Conservation (phyloP, 1,140 invertebrate genomes). For the Drosophila kurseongensis region DNA sequence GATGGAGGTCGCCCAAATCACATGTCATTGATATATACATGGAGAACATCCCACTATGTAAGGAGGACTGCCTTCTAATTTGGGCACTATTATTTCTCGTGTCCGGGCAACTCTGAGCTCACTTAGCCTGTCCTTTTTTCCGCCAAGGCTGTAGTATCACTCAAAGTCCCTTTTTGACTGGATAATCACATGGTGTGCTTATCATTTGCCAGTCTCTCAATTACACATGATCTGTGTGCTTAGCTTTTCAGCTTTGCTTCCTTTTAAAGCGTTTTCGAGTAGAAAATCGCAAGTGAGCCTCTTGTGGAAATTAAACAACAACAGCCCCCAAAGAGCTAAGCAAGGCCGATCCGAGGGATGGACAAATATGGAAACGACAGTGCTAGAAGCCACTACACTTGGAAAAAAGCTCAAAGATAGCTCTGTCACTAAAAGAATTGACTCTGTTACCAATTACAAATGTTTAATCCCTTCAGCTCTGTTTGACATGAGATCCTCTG, state of each 20-base stretch:
- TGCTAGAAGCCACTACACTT: constrained; percentile 8
- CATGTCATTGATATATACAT: constrained; percentile 18
- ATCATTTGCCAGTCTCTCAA: constrained; percentile 36
- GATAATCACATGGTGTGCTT: constrained; percentile 48
- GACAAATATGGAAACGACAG: constrained; percentile 15
- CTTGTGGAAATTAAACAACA: constrained; percentile 70
- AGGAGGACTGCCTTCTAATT: constrained; percentile 38
- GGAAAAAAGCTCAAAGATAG: not conserved
- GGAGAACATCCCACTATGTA: constrained; percentile 33
- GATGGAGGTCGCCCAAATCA: constrained; percentile 29
- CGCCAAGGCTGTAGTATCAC: constrained; percentile 27
- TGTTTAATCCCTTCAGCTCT: too few species aligned
- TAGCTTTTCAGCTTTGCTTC: constrained; percentile 21
- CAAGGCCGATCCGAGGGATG: constrained; percentile 18
- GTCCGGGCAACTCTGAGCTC: constrained; percentile 38
- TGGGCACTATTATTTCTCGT: constrained; percentile 30
- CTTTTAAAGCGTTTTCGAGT: constrained; percentile 54
- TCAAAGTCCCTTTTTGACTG: constrained; percentile 43
- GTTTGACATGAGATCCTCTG: too few species aligned
- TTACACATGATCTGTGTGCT: constrained; percentile 36
- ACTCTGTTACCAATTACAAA: not conserved
- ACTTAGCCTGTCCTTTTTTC: not conserved
- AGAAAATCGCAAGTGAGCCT: constrained; percentile 58
- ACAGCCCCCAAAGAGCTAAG: constrained; percentile 47
- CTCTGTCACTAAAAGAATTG: not conserved